phyloP scores from a whole-genome alignment of 2,888 invertebrate genomes.

The Steromphala cineraria region DNA sequence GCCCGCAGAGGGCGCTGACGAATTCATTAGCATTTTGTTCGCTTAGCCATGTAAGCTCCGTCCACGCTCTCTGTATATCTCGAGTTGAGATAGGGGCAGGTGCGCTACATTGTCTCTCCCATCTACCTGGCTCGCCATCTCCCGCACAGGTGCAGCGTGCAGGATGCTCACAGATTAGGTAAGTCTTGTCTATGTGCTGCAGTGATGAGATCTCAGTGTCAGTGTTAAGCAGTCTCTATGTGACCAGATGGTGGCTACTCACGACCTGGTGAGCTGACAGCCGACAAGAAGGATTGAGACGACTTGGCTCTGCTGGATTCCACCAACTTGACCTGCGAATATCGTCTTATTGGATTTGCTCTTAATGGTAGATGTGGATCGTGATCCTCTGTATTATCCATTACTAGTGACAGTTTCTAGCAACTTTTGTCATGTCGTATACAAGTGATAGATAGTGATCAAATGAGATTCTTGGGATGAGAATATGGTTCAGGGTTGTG shows the following conservation, averaged over 20 bases:
- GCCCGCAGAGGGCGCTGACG: constrained; percentile 6
- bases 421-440: too few species aligned
- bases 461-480: too few species aligned
- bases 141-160: background rate
- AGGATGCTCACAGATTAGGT: background rate
- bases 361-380: too few species aligned
- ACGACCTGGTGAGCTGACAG: too few species aligned
- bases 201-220: background rate
- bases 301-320: too few species aligned
- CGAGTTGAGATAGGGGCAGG: background rate
- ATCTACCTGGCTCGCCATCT: background rate
- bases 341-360: too few species aligned
- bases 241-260: background rate
- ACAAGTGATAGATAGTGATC: too few species aligned
- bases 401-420: too few species aligned
- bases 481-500: too few species aligned
- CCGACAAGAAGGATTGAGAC: too few species aligned
- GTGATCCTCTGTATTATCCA: too few species aligned
- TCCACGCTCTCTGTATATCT: background rate
- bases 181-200: background rate
- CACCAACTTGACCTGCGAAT: too few species aligned
- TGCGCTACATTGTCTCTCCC: background rate
- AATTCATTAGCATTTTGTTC: constrained; percentile 21
- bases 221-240: background rate
- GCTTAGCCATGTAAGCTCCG: constrained; percentile 11